Percentiles rank a stretch among this genome's conserved stretches.
Conservation (phyloP, 2,797 vertebrate genomes). For the Graptemys geographica region DNA sequence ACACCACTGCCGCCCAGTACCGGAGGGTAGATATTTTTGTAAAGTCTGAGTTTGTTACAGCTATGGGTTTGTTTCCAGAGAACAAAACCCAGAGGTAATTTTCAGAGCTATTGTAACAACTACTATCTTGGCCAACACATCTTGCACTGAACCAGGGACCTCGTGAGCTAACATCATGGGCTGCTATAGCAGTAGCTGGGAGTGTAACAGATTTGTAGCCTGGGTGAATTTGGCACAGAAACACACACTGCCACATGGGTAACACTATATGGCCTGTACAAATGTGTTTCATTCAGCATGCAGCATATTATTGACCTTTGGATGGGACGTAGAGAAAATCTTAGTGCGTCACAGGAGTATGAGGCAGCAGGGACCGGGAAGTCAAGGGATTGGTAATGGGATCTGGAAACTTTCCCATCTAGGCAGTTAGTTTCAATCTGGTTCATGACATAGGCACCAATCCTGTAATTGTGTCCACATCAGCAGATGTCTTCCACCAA, state of each 20-base stretch:
- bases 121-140: neutral
- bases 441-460: neutral
- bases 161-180: neutral
- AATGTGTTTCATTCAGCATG: neutral
- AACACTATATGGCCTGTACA: neutral
- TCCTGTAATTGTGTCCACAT: too few species aligned
- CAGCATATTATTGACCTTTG: neutral
- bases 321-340: neutral
- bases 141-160: neutral
- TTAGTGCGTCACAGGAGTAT: rapidly evolving
- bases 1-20: neutral
- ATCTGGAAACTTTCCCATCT: neutral
- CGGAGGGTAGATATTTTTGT: neutral
- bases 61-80: neutral
- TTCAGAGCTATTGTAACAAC: neutral
- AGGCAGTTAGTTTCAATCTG: neutral
- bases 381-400: neutral
- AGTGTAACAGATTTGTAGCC: neutral
- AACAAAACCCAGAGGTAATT: neutral
- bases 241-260: rapidly evolving
- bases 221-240: rapidly evolving
- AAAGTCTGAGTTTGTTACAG: neutral
- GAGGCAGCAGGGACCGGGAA: neutral
- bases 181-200: neutral
- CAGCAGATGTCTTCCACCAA: too few species aligned